Evolutionary conservation across 1,140 invertebrate species (phyloP), one percentile per base, ranked within the genome.

Genomic region (Elymnias hypermnestra): DNA sequence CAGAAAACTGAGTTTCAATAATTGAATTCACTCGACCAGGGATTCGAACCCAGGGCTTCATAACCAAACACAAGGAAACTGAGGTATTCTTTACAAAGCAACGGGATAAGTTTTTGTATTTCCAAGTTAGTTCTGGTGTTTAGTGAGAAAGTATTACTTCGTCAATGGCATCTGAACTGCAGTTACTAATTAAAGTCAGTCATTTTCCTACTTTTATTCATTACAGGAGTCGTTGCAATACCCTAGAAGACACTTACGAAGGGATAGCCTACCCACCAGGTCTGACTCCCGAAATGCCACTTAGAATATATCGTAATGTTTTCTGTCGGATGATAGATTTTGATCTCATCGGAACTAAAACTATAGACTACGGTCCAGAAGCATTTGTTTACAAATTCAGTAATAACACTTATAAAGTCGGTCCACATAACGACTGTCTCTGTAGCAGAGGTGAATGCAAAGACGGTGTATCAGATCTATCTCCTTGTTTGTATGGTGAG

Each of bases 401-500:
- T 18, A 69, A 77, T 10, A 38, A 33, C 1, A 89, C 89, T 8
- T 89, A 91, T 15, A 88, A 89, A n/a, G 85, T 75, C 19, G 67
- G 76, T 52, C 79, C 89, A 0, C 87, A 91, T 0, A 93, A 91
- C 19, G 75, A 86, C 2, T 94, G 91, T 47, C 89, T 89, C 17
- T 93, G 91, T 54, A 70, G 45, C 7, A 42, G 62, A 5, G 77
- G 88, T 3, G 76, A 73, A 13, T 91, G 92, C 5, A 88, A 88
- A n/a, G 86, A 85, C 41, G 93, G 93, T 0, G 57, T 94, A 0
- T 87, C 89, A 0, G 90, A 89, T 47, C 53, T 94, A 0, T 89
- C 91, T 0, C 91, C 92, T 0, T 94, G 93, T 61, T 93, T 93
- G 53, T 94, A 92, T 70, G 90, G 91, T 91, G 72, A 89, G 89